Base-by-base conservation (phyloP, 1,140 invertebrate species). In the Callitettix versicolor region DNA sequence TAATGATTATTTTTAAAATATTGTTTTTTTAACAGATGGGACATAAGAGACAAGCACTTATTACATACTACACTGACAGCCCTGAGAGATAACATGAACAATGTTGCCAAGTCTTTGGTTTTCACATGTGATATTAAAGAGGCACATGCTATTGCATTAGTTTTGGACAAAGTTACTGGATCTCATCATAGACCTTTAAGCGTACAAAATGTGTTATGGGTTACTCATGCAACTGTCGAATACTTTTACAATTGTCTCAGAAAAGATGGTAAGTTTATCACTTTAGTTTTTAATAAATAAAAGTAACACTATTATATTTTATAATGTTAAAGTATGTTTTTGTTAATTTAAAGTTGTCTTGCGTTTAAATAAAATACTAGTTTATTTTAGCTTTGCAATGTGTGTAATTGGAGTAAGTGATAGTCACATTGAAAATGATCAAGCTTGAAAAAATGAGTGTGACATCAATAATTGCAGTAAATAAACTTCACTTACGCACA, bases 21-120 rank as follows among this genome's bases (percentile, higher is more conserved):
- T 36, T 12, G 33, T 46, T 26, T 33, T 15, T 63, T 36, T 3
- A 49, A 40, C 46, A 64, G 63, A 34, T 64, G 61, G 63, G 63
- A 64, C 49, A 41, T 30, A 3, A 60, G 51, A 30, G 57, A 56
- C 17, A 60, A 59, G 30, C 49, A 40, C 11, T 14, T 51, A 21
- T 36, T 38, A 7, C 21, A 51, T 17, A 34, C 36, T 30, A 20
- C 18, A n/a, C 18, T 51, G 15, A 21, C 48, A 6, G 48, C 48
- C 2, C 17, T 51, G 6, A 36, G 48, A 38, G 48, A 51, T 6
- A 51, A 38, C 17, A 51, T 51, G 48, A 24, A 30, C 34, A 51
- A n/a, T 51, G 48, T 51, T 18, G 48, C 48, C 30, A 51, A 38
- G 24, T 30, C 48, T 11, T 17, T 51, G 15, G 36, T 34, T 1